Evolutionary conservation across 2,113 vertebrate genomes (phyloP).

Genomic region (Lycocorax pyrrhopterus): DNA sequence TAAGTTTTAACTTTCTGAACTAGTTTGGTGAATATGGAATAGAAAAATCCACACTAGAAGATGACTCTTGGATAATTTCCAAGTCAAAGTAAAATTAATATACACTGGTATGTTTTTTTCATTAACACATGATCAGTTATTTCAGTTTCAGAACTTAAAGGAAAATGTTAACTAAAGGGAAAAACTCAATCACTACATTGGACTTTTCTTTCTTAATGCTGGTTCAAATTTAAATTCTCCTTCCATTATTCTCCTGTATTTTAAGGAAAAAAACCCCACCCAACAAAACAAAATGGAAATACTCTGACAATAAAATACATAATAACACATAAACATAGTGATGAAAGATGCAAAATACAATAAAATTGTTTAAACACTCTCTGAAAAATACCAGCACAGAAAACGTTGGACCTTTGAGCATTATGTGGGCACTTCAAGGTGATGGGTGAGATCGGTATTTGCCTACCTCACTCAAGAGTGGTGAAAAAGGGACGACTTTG

Average conservation of each 20-base stretch:
- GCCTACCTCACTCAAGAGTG: not conserved
- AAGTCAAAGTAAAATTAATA: not conserved
- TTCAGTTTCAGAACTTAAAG: not conserved
- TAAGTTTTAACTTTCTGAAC: not conserved
- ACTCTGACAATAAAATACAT: not conserved
- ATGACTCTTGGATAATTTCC: not conserved
- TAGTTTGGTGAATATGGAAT: not conserved
- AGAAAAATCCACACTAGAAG: not conserved
- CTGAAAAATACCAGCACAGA: not conserved
- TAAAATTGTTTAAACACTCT: not conserved
- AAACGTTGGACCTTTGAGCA: not conserved
- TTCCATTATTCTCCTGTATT: not conserved
- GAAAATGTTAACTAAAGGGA: not conserved
- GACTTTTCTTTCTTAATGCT: not conserved
- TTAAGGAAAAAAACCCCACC: accelerated
- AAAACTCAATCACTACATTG: not conserved
- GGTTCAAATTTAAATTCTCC: not conserved
- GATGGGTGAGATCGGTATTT: not conserved
- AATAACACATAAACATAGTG: not conserved
- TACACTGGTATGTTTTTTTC: not conserved
- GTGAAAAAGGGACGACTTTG: not conserved
- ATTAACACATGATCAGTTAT: not conserved
- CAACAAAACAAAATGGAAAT: not conserved
- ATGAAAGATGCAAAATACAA: not conserved
- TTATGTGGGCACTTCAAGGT: not conserved